Conservation (phyloP, 2,888 invertebrate genomes). For the Ormyrus rosae region DNA sequence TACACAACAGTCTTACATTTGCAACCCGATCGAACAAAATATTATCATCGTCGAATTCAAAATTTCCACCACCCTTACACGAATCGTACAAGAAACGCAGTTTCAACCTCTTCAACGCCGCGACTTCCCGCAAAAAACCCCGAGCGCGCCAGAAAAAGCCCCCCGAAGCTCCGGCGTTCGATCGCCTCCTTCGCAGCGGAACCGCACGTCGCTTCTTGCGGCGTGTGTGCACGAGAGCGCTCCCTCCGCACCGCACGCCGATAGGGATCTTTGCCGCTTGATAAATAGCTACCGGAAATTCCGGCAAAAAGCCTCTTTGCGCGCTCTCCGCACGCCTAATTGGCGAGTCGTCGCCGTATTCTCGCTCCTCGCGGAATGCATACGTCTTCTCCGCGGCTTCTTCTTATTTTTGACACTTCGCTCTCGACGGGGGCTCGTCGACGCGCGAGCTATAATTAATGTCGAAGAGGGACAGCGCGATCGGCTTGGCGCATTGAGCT, state of each 20-base stretch:
- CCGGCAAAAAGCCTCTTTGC: slow-evolving; percentile 67
- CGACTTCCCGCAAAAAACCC: no score
- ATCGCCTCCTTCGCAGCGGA: not conserved
- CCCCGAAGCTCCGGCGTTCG: not conserved
- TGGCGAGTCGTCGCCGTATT: slow-evolving; percentile 60
- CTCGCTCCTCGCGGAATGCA: slow-evolving; percentile 30
- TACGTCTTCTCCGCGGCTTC: slow-evolving; percentile 13
- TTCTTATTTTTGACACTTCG: slow-evolving; percentile 9
- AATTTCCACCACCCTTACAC: no score
- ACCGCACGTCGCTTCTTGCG: slow-evolving; percentile 63
- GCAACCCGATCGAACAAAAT: no score
- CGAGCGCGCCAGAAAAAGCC: not conserved
- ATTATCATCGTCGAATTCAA: no score
- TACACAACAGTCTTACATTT: no score
- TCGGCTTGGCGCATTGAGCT: not conserved
- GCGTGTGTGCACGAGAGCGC: slow-evolving; percentile 15
- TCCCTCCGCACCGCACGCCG: slow-evolving; percentile 57
- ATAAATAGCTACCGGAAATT: slow-evolving; percentile 75
- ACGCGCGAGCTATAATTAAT: slow-evolving; percentile 5
- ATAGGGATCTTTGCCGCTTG: slow-evolving; percentile 73
- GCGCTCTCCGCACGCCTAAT: slow-evolving; percentile 72
- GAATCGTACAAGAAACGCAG: no score
- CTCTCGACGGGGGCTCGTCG: no score
- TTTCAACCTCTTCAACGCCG: no score
- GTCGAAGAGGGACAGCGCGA: not conserved